phyloP scores from a whole-genome alignment of 2,113 vertebrate species.

The Tursiops truncatus region DNA sequence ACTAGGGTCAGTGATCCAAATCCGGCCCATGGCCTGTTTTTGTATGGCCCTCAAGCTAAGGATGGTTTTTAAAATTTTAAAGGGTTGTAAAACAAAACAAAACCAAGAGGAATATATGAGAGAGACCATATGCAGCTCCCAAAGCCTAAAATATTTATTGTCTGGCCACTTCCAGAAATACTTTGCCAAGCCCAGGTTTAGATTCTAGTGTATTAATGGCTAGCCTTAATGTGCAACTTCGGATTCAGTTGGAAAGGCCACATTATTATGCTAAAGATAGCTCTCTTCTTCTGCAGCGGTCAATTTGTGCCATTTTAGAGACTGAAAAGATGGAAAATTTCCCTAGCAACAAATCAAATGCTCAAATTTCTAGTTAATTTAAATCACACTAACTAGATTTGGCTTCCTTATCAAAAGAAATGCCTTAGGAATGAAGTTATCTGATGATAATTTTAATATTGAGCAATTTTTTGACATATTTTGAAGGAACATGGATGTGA shows the following conservation, averaged over 20 bases:
- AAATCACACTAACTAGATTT: conserved; percentile 59
- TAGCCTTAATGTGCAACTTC: conserved; percentile 80
- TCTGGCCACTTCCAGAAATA: conserved; percentile 23
- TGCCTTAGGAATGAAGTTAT: conserved; percentile 6
- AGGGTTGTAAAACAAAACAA: conserved; percentile 33
- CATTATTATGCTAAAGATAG: conserved; percentile 67
- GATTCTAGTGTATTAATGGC: conserved; percentile 74
- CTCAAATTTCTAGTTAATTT: conserved; percentile 52
- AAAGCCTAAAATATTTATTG: conserved; percentile 57
- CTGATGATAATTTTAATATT: conserved; percentile 31
- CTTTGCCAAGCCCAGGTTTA: not conserved
- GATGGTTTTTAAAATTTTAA: conserved; percentile 49
- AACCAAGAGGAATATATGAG: conserved; percentile 9
- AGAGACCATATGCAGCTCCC: not conserved
- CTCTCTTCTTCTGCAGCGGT: conserved; percentile 48
- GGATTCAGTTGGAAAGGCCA: conserved; percentile 72
- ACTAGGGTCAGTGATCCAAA: not conserved
- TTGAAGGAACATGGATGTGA: not conserved
- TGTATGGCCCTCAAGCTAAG: not conserved
- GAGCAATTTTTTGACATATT: conserved; percentile 40
- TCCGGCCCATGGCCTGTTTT: not conserved
- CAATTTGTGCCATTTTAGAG: conserved; percentile 69
- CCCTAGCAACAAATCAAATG: conserved; percentile 60
- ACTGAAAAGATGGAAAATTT: conserved; percentile 66
- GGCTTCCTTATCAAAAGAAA: conserved; percentile 53